These are phyloP conservation scores for Spheniscus humboldti DNA, from an alignment of 2,797 vertebrate genomes.

Conservation along the genomic window DNA sequence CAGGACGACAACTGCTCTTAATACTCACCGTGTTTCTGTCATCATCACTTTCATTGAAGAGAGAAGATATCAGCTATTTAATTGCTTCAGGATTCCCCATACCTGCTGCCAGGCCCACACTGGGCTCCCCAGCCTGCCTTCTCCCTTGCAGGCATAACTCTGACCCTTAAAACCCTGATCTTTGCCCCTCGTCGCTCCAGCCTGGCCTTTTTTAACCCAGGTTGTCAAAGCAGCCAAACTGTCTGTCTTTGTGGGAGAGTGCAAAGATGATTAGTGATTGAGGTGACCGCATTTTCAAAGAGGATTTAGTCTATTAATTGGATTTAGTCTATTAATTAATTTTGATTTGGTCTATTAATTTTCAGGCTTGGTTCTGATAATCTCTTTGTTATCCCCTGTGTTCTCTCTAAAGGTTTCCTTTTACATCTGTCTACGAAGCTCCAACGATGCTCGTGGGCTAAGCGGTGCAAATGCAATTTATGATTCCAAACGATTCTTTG, in stretches of 20 bases:
- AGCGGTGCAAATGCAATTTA: neutral
- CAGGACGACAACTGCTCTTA: constrained; percentile 24
- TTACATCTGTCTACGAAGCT: neutral
- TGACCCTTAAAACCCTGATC: neutral
- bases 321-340: constrained; percentile 45
- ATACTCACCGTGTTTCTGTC: neutral
- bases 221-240: neutral
- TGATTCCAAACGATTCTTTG: neutral
- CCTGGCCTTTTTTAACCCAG: neutral
- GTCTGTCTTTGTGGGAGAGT: rapidly evolving
- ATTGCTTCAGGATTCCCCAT: neutral
- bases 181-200: rapidly evolving
- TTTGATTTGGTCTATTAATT: constrained; percentile 38
- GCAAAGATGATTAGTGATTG: neutral
- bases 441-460: neutral
- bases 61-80: neutral
- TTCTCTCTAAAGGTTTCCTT: constrained; percentile 36
- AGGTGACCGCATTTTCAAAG: neutral
- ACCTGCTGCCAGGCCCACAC: neutral
- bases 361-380: neutral
- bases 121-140: neutral
- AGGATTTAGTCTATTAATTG: constrained; percentile 38
- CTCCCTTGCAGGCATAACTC: neutral
- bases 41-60: neutral
- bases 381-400: neutral